phyloP scores from a whole-genome alignment of 2,888 invertebrate genomes.

The Pterobdella sp. region DNA sequence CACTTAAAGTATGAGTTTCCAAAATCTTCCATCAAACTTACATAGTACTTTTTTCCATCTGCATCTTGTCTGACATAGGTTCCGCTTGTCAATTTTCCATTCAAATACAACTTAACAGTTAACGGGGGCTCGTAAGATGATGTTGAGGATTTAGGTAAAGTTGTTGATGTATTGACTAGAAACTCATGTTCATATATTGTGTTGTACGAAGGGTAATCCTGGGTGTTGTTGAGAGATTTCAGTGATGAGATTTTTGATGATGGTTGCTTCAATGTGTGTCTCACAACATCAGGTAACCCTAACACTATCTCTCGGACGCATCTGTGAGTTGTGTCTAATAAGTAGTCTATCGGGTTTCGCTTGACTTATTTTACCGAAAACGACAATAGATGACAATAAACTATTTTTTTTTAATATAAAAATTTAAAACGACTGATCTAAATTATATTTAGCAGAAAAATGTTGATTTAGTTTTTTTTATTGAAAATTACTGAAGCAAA shows the following conservation, averaged over 20 bases:
- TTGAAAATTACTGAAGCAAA: too few species aligned
- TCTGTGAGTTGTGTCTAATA: too few species aligned
- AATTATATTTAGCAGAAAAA: too few species aligned
- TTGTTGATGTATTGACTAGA: not conserved
- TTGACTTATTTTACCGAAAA: too few species aligned
- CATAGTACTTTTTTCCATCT: constrained; percentile 35
- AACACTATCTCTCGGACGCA: not conserved
- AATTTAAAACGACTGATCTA: too few species aligned
- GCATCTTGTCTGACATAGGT: constrained; percentile 32
- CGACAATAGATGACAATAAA: too few species aligned
- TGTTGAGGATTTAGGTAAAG: not conserved
- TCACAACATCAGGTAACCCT: not conserved
- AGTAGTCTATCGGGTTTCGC: too few species aligned
- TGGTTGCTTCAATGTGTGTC: not conserved
- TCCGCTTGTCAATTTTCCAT: constrained; percentile 36
- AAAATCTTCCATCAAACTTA: too few species aligned
- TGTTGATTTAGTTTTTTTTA: too few species aligned
- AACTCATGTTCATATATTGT: not conserved
- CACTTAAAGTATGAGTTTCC: too few species aligned
- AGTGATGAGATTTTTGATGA: not conserved
- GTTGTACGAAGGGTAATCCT: not conserved
- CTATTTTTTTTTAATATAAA: too few species aligned
- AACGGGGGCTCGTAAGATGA: constrained; percentile 6
- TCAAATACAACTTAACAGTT: constrained; percentile 32
- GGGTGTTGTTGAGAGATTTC: not conserved